Percentiles rank a stretch among this genome's conserved stretches.
Evolutionary conservation across 2,797 vertebrate genomes (phyloP).

Genomic region (Pygocentrus nattereri): DNA sequence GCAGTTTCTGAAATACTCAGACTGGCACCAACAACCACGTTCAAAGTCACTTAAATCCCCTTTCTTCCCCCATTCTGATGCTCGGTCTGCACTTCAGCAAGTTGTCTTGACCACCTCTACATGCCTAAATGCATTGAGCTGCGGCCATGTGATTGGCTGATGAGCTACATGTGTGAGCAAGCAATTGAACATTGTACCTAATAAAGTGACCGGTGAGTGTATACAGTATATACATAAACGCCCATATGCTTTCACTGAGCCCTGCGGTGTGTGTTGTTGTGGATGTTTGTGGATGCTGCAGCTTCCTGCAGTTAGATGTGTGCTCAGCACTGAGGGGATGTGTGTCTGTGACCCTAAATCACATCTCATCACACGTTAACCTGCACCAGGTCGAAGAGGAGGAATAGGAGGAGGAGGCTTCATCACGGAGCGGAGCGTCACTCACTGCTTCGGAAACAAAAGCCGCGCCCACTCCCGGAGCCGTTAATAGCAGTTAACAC

Average conservation of each 20-base stretch:
- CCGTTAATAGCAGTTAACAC: slow-evolving; percentile 28
- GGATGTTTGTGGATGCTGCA: slow-evolving; percentile 3
- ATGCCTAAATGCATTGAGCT: no score
- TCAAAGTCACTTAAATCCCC: no score
- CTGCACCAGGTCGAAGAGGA: slow-evolving; percentile 41
- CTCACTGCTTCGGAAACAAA: slow-evolving; percentile 27
- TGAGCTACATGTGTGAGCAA: no score
- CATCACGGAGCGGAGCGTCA: slow-evolving; percentile 28
- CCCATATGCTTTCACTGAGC: not conserved
- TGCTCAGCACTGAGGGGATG: slow-evolving; percentile 27
- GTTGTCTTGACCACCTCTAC: no score
- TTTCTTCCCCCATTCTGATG: no score
- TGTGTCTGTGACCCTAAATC: slow-evolving; percentile 41
- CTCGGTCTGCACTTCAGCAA: no score
- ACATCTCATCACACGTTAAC: slow-evolving; percentile 58
- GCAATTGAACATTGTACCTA: no score
- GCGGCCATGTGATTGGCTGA: no score
- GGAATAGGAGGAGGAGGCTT: slow-evolving; percentile 20
- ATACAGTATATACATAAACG: no score
- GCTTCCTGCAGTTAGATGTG: slow-evolving; percentile 14
- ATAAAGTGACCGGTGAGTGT: no score
- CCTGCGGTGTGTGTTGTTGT: not conserved
- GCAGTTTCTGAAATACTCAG: no score
- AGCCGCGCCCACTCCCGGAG: slow-evolving; percentile 42
- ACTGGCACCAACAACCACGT: no score